A percentile compares a stretch with the other conserved stretches of the same genome.
Evolutionary conservation across 2,888 invertebrate species (phyloP).

Genomic region (Zygogramma bicolorata): DNA sequence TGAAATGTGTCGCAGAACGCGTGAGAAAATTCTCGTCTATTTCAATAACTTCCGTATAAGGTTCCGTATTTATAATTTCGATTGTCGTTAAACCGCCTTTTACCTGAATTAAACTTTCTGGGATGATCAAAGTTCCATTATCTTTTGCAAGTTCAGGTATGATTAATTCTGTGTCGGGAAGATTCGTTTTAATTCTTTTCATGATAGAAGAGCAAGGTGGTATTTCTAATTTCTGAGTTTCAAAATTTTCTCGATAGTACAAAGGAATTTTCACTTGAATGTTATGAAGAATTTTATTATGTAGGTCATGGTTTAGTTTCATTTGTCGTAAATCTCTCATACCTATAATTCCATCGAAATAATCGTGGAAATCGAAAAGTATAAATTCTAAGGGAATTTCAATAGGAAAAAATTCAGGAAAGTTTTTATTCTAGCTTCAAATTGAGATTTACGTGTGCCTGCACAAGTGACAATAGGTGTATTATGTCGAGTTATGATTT

Average conservation of each 20-base stretch:
- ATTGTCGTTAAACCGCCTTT: neutral
- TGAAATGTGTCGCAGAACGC: neutral
- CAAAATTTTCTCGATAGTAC: neutral
- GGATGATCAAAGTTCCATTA: neutral
- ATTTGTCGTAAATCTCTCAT: constrained; percentile 25
- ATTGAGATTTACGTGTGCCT: constrained; percentile 4
- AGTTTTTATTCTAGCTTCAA: constrained; percentile 19
- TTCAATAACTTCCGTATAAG: neutral
- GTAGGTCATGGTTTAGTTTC: constrained; percentile 2
- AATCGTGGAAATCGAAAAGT: constrained; percentile 30
- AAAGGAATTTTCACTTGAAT: constrained; percentile 7
- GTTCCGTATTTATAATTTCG: constrained; percentile 1
- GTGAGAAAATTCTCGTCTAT: neutral
- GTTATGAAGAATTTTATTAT: neutral
- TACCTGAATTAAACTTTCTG: neutral
- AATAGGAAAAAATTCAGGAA: too few species aligned
- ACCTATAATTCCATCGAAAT: constrained; percentile 36
- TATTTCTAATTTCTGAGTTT: too few species aligned
- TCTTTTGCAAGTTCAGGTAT: neutral
- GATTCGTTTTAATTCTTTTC: constrained; percentile 2
- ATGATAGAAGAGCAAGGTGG: neutral
- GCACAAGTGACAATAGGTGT: neutral
- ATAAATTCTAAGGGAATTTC: constrained; percentile 13
- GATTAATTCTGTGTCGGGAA: neutral
- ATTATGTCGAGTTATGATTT: constrained; percentile 13